phyloP scores from a whole-genome alignment of 2,113 vertebrate species.

The Oceanites oceanicus region DNA sequence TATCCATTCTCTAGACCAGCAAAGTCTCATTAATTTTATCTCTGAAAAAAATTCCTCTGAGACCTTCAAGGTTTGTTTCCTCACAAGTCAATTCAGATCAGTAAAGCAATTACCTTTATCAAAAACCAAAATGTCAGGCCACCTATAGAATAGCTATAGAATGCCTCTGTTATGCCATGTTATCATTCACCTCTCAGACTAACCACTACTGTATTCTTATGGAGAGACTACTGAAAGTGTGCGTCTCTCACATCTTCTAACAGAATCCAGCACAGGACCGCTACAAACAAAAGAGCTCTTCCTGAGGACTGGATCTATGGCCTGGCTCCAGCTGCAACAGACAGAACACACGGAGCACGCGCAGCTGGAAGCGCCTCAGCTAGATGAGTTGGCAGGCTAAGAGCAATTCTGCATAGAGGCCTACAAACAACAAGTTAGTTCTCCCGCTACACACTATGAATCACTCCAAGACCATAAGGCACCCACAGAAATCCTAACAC shows the following conservation, averaged over 20 bases:
- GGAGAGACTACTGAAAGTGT: background rate
- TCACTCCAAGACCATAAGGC: background rate
- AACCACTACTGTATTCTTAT: background rate
- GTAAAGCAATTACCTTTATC: background rate
- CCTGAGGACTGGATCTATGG: background rate
- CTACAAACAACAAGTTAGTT: background rate
- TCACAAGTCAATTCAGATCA: background rate
- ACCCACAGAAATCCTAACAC: background rate
- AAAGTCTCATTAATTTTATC: background rate
- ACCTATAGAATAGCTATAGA: background rate
- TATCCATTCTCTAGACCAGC: background rate
- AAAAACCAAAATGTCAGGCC: background rate
- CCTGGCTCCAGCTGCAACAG: background rate
- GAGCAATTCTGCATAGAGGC: background rate
- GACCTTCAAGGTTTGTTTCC: background rate
- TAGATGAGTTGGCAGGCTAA: background rate
- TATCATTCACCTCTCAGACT: background rate
- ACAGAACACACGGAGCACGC: rapidly evolving
- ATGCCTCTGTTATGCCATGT: background rate
- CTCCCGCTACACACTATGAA: background rate
- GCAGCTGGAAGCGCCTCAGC: background rate
- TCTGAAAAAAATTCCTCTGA: background rate
- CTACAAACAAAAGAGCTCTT: background rate
- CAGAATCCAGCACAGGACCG: background rate
- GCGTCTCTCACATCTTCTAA: no score